These are phyloP conservation scores for Thaleichthys pacificus DNA, from an alignment of 2,797 vertebrate species.

Conservation along the genomic window DNA sequence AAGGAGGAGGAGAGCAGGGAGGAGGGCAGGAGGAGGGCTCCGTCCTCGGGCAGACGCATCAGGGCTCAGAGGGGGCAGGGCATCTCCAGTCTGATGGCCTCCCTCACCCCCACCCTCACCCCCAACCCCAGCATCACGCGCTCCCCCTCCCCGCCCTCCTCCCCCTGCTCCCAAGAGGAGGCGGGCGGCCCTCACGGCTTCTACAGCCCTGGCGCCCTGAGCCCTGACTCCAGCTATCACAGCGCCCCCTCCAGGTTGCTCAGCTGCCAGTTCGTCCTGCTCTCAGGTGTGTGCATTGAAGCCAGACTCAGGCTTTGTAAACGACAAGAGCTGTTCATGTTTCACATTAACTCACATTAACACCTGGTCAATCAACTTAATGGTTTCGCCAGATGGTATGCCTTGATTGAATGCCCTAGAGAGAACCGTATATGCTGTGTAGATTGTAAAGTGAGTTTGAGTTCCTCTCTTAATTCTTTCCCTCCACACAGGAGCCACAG, in stretches of 20 bases:
- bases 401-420: too few species aligned
- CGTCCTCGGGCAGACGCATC: conserved; percentile 81
- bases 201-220: conserved; percentile 70
- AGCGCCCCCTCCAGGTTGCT: conserved; percentile 63
- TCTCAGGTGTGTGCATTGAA: conserved; percentile 48
- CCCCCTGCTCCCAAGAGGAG: conserved; percentile 45
- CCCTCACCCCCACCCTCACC: conserved; percentile 81
- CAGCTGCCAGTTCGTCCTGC: conserved; percentile 54
- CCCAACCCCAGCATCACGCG: conserved; percentile 67
- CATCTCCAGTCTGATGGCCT: conserved; percentile 86
- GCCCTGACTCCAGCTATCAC: conserved; percentile 67
- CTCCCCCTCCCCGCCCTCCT: conserved; percentile 70
- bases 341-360: too few species aligned
- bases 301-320: conserved; percentile 33
- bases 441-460: too few species aligned
- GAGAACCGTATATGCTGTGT: too few species aligned
- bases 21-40: conserved; percentile 43
- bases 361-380: too few species aligned
- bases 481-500: conserved; percentile 28
- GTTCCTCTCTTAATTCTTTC: background rate
- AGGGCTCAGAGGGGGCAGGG: conserved; percentile 86
- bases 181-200: conserved; percentile 65
- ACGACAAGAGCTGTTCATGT: too few species aligned
- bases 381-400: too few species aligned
- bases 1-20: background rate